Evolutionary conservation across 2,888 invertebrate species (phyloP), one percentile per base, ranked within the genome.

Genomic region (Deilephila porcellus): DNA sequence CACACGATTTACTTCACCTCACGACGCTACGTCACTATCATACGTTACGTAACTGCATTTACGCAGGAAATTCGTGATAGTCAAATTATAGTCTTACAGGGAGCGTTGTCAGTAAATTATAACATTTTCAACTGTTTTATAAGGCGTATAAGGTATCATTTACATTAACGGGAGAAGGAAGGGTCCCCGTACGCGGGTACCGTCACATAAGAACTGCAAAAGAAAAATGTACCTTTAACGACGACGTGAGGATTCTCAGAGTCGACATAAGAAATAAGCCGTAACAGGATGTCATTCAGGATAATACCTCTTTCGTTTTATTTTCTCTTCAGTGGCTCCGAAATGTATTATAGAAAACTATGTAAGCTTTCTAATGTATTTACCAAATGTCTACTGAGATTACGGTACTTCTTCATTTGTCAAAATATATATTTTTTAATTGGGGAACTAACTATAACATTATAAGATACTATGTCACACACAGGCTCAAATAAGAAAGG

Each of bases 151-250:
- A 92, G 91, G 93, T 87, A 86, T 86, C 86, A 88, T 93, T 94
- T 94, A 85, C 88, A 87, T 90, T 89, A 91, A 85, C 82, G 82
- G 82, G 78, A 73, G 73, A 59, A 77, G 80, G 85, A 88, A 90
- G 91, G 94, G 93, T 93, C 91, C 92, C 90, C 88, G 88, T 88
- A 86, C 87, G 86, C 89, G 88, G 91, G 92, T 91, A 91, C 45
- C 90, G 89, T 89, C 89, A 88, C 89, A 91, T 86, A 91, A 93
- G 93, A 91, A 91, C 93, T 93, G 91, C 88, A 85, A 93, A 93
- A 94, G 94, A 94, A 94, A 94, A 94, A 94, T 94, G 93, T 94
- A 93, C 93, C 91, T 93, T 93, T 93, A 93, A 93, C 93, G 92
- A 91, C 90, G 86, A 92, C 89, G 91, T 90, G 88, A 93, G 90